A percentile compares a stretch with the other conserved stretches of the same genome.
Evolutionary conservation across 2,113 vertebrate genomes (phyloP).

Genomic region (Tragelaphus scriptus): DNA sequence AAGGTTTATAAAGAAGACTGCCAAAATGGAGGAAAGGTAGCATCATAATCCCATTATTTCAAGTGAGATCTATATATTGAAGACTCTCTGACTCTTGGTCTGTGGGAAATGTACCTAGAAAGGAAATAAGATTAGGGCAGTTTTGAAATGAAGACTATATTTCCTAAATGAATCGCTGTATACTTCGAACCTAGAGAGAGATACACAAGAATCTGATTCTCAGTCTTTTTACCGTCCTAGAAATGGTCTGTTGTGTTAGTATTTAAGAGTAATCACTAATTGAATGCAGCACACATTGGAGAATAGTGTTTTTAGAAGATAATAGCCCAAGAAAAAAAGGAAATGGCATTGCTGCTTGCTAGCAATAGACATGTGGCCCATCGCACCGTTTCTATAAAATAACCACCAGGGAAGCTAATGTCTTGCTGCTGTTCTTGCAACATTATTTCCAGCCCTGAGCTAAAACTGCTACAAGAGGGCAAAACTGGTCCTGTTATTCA

Average conservation of each 20-base stretch:
- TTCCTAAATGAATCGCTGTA: not conserved
- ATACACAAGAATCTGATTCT: not conserved
- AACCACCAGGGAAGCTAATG: not conserved
- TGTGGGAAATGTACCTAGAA: not conserved
- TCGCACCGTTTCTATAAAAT: not conserved
- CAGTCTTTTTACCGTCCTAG: not conserved
- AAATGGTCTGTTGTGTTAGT: conserved; percentile 6
- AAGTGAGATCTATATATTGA: not conserved
- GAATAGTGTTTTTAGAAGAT: not conserved
- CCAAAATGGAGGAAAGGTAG: conserved; percentile 20
- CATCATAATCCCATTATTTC: conserved; percentile 40
- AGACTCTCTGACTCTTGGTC: not conserved
- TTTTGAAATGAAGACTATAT: not conserved
- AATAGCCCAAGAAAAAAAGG: not conserved
- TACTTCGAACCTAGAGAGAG: not conserved
- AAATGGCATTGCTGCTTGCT: not conserved
- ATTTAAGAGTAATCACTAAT: not conserved
- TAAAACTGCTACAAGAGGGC: not conserved
- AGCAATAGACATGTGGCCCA: not conserved
- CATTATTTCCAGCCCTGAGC: not conserved
- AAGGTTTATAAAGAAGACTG: conserved; percentile 8
- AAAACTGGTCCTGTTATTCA: not conserved
- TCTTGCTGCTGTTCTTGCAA: not conserved
- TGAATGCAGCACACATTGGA: not conserved
- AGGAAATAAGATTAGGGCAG: not conserved